Base-by-base conservation (phyloP, 2,888 invertebrate species). In the Falcaria lacertinaria region DNA sequence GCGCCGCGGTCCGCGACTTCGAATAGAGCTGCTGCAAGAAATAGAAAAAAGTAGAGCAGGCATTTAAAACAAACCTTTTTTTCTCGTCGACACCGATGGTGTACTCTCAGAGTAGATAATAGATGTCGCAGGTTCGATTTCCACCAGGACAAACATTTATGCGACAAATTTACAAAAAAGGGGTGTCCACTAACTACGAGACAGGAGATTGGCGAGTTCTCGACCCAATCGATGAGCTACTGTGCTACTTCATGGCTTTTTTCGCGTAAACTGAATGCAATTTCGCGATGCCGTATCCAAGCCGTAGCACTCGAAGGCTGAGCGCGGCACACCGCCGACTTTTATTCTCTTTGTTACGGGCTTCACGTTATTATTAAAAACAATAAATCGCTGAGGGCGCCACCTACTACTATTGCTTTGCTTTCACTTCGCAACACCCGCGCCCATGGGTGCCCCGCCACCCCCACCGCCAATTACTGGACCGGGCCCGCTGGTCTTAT, bases 321-420 rank as follows among this genome's bases (percentile, higher is more conserved):
- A 60, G 59, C 60, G 69, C 65, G 65, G 69, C 74, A 71, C 68
- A 71, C 69, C 65, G 58, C 60, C 73, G 74, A 81, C 82, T 88
- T 86, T 87, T 84, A 85, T 86, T 83, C 86, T 80, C 82, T 87
- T 88, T 87, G 84, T 86, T 82, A 82, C 80, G 74, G 75, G 72
- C 37, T 78, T 82, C 86, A 80, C 86, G 86, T 86, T 88, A 89
- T 89, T 89, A 89, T 89, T 89, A 88, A 89, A 89, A 89, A 88
- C 89, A 88, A 89, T 89, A 89, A 89, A 89, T 89, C 86, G 87
- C 84, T 75, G 84, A 80, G 83, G 79, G 82, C 82, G 77, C 82
- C 79, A 84, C 81, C 82, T 83, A 83, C 82, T 79, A 84, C 85
- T 85, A 86, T 84, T 81, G 83, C 83, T 79, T 74, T 73, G 80